Evolutionary conservation across 2,888 invertebrate species (phyloP).

Genomic region (Zaprionus obscuricornis): DNA sequence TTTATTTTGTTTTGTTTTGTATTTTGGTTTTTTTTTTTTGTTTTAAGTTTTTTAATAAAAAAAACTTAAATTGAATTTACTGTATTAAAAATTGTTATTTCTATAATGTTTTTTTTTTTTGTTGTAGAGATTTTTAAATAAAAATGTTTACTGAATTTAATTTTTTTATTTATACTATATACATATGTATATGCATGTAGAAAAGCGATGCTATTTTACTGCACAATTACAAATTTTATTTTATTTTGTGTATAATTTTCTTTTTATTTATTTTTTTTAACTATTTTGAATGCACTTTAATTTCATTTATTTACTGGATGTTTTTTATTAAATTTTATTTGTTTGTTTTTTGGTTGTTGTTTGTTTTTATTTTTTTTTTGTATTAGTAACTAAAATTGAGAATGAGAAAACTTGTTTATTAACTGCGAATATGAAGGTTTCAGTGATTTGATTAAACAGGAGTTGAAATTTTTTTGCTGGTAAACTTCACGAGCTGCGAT

Average conservation of each 20-base stretch:
- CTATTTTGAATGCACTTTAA: slow-evolving; percentile 52
- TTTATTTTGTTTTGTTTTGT: slow-evolving; percentile 24
- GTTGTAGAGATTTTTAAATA: slow-evolving; percentile 8
- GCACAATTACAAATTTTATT: slow-evolving; percentile 20
- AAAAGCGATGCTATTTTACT: slow-evolving; percentile 42
- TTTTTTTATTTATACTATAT: slow-evolving; percentile 9
- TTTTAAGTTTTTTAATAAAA: too few relatives aligned
- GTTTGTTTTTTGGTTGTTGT: background rate
- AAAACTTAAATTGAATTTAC: slow-evolving; percentile 32
- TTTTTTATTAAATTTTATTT: slow-evolving; percentile 6
- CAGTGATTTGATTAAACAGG: background rate
- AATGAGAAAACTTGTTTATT: too few relatives aligned
- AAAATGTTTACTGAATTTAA: too few relatives aligned
- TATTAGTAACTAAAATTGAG: too few relatives aligned
- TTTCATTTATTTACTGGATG: slow-evolving; percentile 10
- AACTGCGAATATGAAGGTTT: too few relatives aligned
- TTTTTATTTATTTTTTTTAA: background rate
- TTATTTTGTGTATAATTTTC: background rate
- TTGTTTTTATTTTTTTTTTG: too few relatives aligned
- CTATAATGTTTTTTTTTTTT: slow-evolving; percentile 5
- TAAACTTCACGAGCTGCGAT: slow-evolving; percentile 55
- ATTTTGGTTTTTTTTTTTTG: slow-evolving; percentile 21
- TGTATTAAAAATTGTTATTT: slow-evolving; percentile 22
- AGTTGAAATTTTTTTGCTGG: background rate
- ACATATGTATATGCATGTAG: too few relatives aligned